Evolutionary conservation across 2,888 invertebrate species (phyloP).

Genomic region (Drosophila kanekoi): DNA sequence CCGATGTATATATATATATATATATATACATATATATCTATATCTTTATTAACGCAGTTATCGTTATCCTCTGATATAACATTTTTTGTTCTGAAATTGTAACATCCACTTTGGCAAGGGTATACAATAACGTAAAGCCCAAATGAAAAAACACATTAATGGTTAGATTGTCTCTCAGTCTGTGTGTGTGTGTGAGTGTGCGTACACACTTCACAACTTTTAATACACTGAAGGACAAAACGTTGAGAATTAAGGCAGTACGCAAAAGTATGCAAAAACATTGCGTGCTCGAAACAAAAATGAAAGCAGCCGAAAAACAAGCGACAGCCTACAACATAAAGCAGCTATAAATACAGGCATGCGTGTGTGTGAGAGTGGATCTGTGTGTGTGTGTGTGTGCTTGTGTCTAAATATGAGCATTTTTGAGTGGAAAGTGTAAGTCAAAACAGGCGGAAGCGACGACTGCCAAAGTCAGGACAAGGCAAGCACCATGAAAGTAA

Average conservation of each 20-base stretch:
- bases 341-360: conserved; percentile 28
- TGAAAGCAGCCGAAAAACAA: conserved; percentile 53
- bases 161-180: conserved; percentile 42
- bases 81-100: background rate
- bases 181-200: conserved; percentile 35
- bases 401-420: conserved; percentile 34
- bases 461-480: conserved; percentile 65
- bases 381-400: conserved; percentile 7
- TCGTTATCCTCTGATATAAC: background rate
- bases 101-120: background rate
- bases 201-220: conserved; percentile 62
- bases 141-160: conserved; percentile 45
- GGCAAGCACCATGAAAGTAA: conserved; percentile 69
- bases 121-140: background rate
- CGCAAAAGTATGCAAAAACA: conserved; percentile 65
- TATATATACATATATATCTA: too few relatives aligned
- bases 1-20: too few relatives aligned
- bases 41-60: too few relatives aligned
- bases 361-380: background rate
- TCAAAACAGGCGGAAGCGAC: conserved; percentile 53
- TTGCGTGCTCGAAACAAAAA: conserved; percentile 57
- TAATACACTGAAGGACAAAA: conserved; percentile 72
- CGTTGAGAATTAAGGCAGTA: conserved; percentile 62
- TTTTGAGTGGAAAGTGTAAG: conserved; percentile 63
- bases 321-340: conserved; percentile 38